Base-by-base conservation (phyloP, 2,113 vertebrate species). In the Archilochus colubris region DNA sequence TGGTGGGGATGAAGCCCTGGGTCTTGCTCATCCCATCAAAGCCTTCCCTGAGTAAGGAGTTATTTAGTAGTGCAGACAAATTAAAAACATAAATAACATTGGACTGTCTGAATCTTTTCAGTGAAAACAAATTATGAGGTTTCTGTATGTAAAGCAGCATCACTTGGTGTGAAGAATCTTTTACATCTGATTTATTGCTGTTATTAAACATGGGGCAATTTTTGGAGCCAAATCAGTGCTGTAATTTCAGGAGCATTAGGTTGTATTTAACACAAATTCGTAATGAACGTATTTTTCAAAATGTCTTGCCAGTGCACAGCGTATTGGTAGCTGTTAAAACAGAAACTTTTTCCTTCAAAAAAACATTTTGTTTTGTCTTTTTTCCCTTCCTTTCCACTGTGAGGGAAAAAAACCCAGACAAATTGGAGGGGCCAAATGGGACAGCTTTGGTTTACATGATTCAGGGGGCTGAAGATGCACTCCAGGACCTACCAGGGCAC, bases 31-130 rank as follows among this genome's bases (percentile, higher is more conserved):
- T 46, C 69, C 81, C 17, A 1, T 7, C 24, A 14, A 17, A 36
- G 55, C 33, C 58, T 94, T 50, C 69, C 22, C 91, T 44, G 62
- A 82, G 80, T 64, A 53, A 83, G 70, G 95, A 70, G 83, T 97
- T 97, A 97, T 95, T 98, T 97, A 98, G 91, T 88, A 81, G 74
- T 68, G 95, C 16, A 67, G 95, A 94, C 96, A 98, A 98, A 98
- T 97, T 97, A 98, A 98, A 98, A 95, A 77, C 97, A 97, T 98
- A 97, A 98, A 97, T 97, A 97, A 97, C 28, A 30, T 90, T 69
- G 5, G 4, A 91, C 59, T 95, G 95, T 95, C 95, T 91, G 96
- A 94, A 96, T 94, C 94, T 97, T 97, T 98, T 97, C 97, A 97
- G 89, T 97, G 96, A 97, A 95, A 91, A 96, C 93, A 97, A 98